Evolutionary conservation across 2,113 vertebrate genomes (phyloP).

Genomic region (Lipophrys pholis): DNA sequence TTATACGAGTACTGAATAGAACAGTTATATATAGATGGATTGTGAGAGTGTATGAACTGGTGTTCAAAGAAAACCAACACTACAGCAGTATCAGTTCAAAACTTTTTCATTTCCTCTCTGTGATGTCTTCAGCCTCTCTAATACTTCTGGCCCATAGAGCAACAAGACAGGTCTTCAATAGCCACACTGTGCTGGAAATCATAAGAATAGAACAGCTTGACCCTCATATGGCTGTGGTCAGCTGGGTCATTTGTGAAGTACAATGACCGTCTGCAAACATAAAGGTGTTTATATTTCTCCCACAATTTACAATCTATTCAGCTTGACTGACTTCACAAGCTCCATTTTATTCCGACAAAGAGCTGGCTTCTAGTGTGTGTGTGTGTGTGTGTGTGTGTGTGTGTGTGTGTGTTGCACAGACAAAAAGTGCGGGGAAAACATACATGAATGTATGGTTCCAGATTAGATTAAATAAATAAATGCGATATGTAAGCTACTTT

Average conservation of each 20-base stretch:
- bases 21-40: not conserved
- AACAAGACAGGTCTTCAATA: conserved; percentile 37
- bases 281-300: conserved; percentile 68
- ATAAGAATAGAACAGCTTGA: conserved; percentile 57
- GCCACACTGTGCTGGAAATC: conserved; percentile 24
- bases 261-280: conserved; percentile 66
- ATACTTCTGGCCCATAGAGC: conserved; percentile 15
- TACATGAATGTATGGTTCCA: conserved; percentile 11
- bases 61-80: not conserved
- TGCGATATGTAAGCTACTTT: not conserved
- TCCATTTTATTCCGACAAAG: conserved; percentile 54
- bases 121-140: conserved; percentile 11
- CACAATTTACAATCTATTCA: conserved; percentile 75
- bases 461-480: conserved; percentile 21
- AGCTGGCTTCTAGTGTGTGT: conserved; percentile 26
- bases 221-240: conserved; percentile 59
- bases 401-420: not conserved
- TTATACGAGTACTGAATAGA: not conserved
- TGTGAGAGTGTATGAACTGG: not conserved
- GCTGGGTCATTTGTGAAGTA: conserved; percentile 69
- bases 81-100: not conserved
- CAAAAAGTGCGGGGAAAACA: conserved; percentile 24
- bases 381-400: conserved; percentile 1
- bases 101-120: conserved; percentile 27
- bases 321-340: conserved; percentile 67